Evolutionary conservation across 92 coral and sea anemone species (phyloP).

Genomic region (Parazoanthus swiftii): DNA sequence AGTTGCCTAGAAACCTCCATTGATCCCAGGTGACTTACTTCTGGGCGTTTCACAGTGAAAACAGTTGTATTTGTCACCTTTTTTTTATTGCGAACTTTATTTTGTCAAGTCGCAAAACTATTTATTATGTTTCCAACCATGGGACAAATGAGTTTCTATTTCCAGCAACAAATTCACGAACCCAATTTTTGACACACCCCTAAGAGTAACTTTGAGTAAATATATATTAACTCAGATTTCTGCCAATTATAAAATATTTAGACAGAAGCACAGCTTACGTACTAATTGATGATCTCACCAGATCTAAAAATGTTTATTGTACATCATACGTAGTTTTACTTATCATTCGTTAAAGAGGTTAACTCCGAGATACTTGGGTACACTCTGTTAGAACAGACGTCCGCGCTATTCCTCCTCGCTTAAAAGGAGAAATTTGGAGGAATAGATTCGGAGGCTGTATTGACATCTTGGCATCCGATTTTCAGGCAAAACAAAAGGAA

Average conservation of each 20-base stretch:
- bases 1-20: too few species aligned
- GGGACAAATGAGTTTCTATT: too few species aligned
- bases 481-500: neutral
- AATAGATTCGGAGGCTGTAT: too few species aligned
- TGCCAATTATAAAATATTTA: constrained; percentile 12
- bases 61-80: neutral
- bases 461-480: neutral
- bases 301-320: neutral
- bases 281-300: neutral
- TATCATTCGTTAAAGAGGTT: neutral
- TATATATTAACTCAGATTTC: neutral
- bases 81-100: too few species aligned
- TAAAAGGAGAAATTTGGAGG: too few species aligned
- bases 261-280: neutral
- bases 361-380: too few species aligned
- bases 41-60: neutral
- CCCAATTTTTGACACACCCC: neutral
- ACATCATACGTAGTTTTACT: neutral
- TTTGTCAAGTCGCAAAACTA: too few species aligned
- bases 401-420: too few species aligned
- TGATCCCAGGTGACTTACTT: neutral
- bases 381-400: too few species aligned
- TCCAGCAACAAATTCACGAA: neutral
- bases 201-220: neutral
- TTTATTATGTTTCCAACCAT: too few species aligned